Evolutionary conservation across 2,113 vertebrate species (phyloP).

Genomic region (Corapipo altera): DNA sequence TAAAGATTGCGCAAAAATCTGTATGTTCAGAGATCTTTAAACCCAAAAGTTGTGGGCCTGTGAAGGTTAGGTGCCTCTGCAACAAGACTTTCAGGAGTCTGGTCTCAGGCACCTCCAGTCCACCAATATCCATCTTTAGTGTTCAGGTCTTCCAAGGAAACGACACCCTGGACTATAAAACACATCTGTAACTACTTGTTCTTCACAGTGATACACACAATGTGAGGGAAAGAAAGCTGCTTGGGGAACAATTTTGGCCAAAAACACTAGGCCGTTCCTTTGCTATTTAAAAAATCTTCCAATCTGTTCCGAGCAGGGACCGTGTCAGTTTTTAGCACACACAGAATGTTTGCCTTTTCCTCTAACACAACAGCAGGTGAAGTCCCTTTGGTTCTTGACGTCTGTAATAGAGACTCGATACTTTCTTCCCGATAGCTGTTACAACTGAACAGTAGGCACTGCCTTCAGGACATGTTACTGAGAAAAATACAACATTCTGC

Average conservation of each 20-base stretch:
- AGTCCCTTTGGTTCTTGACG: neutral
- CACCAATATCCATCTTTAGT: neutral
- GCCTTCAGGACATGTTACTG: neutral
- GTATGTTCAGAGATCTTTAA: neutral
- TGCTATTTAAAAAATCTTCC: neutral
- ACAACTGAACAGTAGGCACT: neutral
- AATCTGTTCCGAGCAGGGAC: neutral
- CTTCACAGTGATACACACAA: neutral
- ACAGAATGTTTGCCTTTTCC: neutral
- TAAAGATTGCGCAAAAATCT: neutral
- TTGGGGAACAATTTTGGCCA: neutral
- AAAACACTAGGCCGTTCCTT: neutral
- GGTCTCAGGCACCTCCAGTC: neutral
- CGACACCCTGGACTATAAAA: neutral
- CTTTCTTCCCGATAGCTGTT: neutral
- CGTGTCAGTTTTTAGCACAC: neutral
- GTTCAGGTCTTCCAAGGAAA: neutral
- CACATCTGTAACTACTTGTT: neutral
- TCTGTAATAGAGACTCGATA: neutral
- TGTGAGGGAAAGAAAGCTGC: neutral
- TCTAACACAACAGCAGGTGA: neutral
- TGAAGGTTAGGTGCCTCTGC: neutral
- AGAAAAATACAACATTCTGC: neutral
- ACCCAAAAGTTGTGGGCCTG: neutral
- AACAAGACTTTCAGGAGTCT: neutral